Conservation (phyloP, 1,140 invertebrate species). For the Pseudomyrmex gracilis region DNA sequence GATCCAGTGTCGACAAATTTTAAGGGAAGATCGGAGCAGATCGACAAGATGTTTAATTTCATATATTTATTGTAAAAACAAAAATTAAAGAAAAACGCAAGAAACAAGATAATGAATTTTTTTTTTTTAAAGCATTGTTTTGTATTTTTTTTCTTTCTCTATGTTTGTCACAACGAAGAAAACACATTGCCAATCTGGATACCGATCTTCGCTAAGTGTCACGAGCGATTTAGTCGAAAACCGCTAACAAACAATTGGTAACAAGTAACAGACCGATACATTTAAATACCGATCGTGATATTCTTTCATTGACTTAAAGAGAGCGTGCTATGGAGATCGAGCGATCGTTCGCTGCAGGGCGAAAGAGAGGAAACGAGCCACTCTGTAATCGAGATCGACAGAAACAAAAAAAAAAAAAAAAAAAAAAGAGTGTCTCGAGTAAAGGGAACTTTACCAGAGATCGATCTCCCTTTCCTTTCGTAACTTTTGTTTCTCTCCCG, state of each 20-base stretch:
- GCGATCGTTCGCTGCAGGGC: conserved; percentile 12
- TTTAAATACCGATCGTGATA: neutral
- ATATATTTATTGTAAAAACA: no score
- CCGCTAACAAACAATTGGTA: neutral
- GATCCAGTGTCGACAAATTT: no score
- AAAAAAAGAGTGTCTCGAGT: conserved; percentile 12
- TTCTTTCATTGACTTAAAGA: neutral
- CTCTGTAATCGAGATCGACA: conserved; percentile 55
- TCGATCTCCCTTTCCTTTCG: conserved; percentile 51
- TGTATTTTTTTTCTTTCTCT: neutral
- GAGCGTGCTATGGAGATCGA: conserved; percentile 36
- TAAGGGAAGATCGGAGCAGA: no score
- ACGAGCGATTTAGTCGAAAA: neutral
- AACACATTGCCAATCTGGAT: no score
- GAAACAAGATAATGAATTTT: no score
- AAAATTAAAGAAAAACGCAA: no score
- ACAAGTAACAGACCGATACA: neutral
- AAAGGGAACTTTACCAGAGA: conserved; percentile 3
- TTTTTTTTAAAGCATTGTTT: no score
- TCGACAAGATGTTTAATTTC: neutral
- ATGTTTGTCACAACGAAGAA: no score
- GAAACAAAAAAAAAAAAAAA: no score
- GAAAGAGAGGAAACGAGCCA: conserved; percentile 33
- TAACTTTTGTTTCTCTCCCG: conserved; percentile 4
- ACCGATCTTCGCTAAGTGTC: no score